Conservation (phyloP, 2,797 vertebrate species). For the Pangasius krempfi region DNA sequence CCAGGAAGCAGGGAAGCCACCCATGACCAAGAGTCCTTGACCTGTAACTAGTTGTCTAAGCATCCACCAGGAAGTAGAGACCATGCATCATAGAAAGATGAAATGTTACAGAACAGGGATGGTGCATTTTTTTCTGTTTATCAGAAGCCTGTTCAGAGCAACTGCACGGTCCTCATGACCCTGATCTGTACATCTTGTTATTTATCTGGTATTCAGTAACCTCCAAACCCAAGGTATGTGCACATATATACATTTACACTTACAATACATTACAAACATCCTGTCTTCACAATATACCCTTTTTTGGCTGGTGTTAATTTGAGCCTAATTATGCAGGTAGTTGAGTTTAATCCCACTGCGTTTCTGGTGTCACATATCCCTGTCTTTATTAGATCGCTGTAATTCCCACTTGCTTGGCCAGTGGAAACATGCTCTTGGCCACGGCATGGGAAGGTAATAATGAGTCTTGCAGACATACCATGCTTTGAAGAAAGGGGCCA, state of each 20-base stretch:
- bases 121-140: not conserved
- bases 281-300: not conserved
- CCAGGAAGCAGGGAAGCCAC: not conserved
- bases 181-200: not conserved
- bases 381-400: slow-evolving; percentile 65
- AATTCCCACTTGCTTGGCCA: slow-evolving; percentile 58
- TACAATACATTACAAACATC: slow-evolving; percentile 36
- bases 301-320: slow-evolving; percentile 31
- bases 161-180: not conserved
- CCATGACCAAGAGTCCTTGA: slow-evolving; percentile 7
- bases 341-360: slow-evolving; percentile 19
- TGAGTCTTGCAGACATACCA: slow-evolving; percentile 59
- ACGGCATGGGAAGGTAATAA: slow-evolving; percentile 60
- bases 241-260: not conserved
- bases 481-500: slow-evolving; percentile 69
- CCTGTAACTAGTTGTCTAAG: slow-evolving; percentile 25
- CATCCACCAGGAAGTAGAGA: slow-evolving; percentile 9
- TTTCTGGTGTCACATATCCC: slow-evolving; percentile 28
- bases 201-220: not conserved
- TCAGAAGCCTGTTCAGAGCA: not conserved
- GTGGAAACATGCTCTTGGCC: slow-evolving; percentile 30
- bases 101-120: not conserved
- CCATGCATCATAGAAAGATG: slow-evolving; percentile 6
- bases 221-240: not conserved
- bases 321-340: slow-evolving; percentile 37